Evolutionary conservation across 2,888 invertebrate species (phyloP), one percentile per base, ranked within the genome.

Genomic region (Slavum lentiscoides): DNA sequence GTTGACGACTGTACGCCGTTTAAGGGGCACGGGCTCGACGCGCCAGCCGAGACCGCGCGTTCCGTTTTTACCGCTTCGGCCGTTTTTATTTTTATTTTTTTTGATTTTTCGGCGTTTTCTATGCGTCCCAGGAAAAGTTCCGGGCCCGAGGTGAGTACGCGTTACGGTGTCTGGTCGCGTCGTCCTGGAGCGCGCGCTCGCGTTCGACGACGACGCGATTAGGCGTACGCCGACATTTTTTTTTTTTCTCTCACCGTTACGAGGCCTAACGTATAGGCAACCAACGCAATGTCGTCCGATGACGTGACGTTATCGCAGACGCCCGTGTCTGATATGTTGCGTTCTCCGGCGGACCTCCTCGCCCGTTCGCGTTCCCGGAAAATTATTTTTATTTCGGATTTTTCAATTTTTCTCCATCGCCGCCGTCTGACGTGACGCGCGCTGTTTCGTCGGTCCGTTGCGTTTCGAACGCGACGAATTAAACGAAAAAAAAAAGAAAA

Each of bases 1-100:
- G 83, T 83, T 82, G 83, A 74, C 82, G 81, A 83, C 66, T 82
- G 80, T 43, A 72, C 55, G 75, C 59, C 59, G 64, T 80, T 77
- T 83, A 74, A 82, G 82, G 81, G 77, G 83, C 59, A 13, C 49
- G 15, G 66, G 49, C 19, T 11, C 13, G 80, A 19, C 58, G 4
- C 37, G 13, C 17, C 2, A 23, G n/a, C n/a, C 30, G 30, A 30
- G 4, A 4, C 30, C 30, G 30, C 30, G 30, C 30, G 4, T 6
- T 11, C 8, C 23, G n/a, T 37, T 30, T 43, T 3, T 21, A n/a
- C 30, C 30, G 30, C 1, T 30, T 2, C 30, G 30, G 30, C 30
- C 30, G 30, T 30, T 30, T 30, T 30, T 30, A 2, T 30, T 30
- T 30, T 30, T 30, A 2, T 30, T 30, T 1, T 30, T 30, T 30